Conservation (phyloP, 2,113 vertebrate species). For the Chaetodon auriga region DNA sequence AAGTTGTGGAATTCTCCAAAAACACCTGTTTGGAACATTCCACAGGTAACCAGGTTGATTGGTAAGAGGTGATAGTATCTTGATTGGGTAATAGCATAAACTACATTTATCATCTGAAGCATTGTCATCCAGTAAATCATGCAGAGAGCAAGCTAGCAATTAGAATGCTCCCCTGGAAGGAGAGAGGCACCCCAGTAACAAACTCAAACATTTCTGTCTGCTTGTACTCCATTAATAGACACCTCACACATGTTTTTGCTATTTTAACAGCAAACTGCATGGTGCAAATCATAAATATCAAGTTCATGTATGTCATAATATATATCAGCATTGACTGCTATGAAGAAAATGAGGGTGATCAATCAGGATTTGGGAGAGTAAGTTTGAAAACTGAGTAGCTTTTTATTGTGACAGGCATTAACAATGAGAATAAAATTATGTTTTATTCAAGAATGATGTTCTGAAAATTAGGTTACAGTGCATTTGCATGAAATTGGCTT, state of each 20-base stretch:
- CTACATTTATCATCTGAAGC: not conserved
- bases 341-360: not conserved
- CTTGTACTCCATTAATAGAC: not conserved
- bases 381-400: not conserved
- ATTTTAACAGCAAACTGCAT: not conserved
- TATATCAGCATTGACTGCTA: not conserved
- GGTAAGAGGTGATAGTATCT: too few relatives aligned
- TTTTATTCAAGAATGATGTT: not conserved
- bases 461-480: conserved; percentile 31
- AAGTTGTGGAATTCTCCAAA: too few relatives aligned
- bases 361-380: not conserved
- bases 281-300: too few relatives aligned
- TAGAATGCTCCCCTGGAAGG: not conserved
- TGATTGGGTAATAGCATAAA: too few relatives aligned
- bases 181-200: not conserved
- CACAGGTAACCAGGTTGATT: too few relatives aligned
- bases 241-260: not conserved
- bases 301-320: too few relatives aligned
- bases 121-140: not conserved
- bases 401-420: not conserved
- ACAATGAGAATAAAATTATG: too few relatives aligned
- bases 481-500: conserved; percentile 28
- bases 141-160: not conserved
- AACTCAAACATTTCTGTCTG: not conserved
- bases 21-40: too few relatives aligned